Percentiles rank a stretch among this genome's conserved stretches.
phyloP scores from a whole-genome alignment of 2,888 invertebrate genomes.

The Caradrina kadenii region DNA sequence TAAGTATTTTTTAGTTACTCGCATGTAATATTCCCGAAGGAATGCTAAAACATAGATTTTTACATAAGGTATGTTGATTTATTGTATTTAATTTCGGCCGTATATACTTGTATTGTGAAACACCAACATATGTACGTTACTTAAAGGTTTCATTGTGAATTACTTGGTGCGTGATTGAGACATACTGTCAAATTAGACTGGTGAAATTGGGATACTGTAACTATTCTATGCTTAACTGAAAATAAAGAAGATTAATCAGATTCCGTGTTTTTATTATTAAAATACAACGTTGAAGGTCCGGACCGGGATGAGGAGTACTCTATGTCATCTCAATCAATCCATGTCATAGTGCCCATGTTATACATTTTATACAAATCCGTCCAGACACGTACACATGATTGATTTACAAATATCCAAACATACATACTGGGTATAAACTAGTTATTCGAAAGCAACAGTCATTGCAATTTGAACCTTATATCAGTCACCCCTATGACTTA shows the following conservation, averaged over 20 bases:
- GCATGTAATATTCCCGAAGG: slow-evolving; percentile 64
- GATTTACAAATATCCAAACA: too few species aligned
- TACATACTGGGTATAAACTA: too few species aligned
- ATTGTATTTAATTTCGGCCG: slow-evolving; percentile 68
- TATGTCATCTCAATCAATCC: too few species aligned
- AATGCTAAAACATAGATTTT: slow-evolving; percentile 63
- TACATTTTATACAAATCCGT: too few species aligned
- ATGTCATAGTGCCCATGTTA: too few species aligned
- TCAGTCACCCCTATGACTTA: too few species aligned
- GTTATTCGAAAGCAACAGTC: too few species aligned
- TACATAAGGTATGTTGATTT: slow-evolving; percentile 71
- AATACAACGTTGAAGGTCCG: too few species aligned
- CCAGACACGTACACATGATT: too few species aligned
- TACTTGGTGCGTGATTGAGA: slow-evolving; percentile 79
- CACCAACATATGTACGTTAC: slow-evolving; percentile 69
- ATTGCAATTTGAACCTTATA: too few species aligned
- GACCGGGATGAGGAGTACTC: too few species aligned
- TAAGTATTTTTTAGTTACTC: slow-evolving; percentile 70
- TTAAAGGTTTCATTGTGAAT: slow-evolving; percentile 70
- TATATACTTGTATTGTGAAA: slow-evolving; percentile 68
- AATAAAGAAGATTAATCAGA: slow-evolving; percentile 89
- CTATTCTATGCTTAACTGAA: slow-evolving; percentile 90
- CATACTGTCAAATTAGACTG: slow-evolving; percentile 83
- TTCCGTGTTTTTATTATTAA: slow-evolving; percentile 58
- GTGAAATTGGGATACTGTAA: slow-evolving; percentile 86